Conservation (phyloP, 2,113 vertebrate genomes). For the Pipa parva region DNA sequence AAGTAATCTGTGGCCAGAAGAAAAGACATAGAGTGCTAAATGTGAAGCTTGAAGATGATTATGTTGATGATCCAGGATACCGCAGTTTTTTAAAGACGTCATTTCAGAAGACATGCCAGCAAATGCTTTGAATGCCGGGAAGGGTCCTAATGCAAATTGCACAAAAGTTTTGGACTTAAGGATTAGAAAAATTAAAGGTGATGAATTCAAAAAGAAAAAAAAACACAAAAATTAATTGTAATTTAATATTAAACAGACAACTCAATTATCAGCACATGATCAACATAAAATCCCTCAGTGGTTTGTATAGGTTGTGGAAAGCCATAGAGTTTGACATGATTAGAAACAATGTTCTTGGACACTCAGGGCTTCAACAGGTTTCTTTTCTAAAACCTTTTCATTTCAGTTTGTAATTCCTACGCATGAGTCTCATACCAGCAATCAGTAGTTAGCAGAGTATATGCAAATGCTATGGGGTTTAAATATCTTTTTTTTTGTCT, state of each 20-base stretch:
- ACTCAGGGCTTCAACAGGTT: conserved; percentile 24
- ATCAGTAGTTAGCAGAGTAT: background rate
- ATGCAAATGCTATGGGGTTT: conserved; percentile 1
- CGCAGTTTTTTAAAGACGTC: conserved; percentile 72
- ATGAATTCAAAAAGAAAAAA: background rate
- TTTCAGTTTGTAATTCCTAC: background rate
- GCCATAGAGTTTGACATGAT: background rate
- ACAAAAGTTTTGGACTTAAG: too few relatives aligned
- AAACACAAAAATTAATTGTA: background rate
- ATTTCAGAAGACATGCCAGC: conserved; percentile 74
- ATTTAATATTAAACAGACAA: background rate
- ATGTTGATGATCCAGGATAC: conserved; percentile 82
- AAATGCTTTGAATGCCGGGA: conserved; percentile 62
- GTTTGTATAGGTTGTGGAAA: background rate
- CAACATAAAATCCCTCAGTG: background rate
- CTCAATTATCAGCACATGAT: conserved; percentile 2
- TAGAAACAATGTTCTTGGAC: conserved; percentile 14
- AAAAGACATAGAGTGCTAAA: conserved; percentile 87
- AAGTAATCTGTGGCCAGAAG: conserved; percentile 76
- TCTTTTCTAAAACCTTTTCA: background rate
- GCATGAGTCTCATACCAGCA: conserved; percentile 20
- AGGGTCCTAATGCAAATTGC: conserved; percentile 49
- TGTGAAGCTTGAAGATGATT: conserved; percentile 89
- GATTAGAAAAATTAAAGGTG: background rate
- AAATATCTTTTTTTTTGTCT: background rate